phyloP scores from a whole-genome alignment of 2,888 invertebrate genomes.

The Lasioglossum villosulum region DNA sequence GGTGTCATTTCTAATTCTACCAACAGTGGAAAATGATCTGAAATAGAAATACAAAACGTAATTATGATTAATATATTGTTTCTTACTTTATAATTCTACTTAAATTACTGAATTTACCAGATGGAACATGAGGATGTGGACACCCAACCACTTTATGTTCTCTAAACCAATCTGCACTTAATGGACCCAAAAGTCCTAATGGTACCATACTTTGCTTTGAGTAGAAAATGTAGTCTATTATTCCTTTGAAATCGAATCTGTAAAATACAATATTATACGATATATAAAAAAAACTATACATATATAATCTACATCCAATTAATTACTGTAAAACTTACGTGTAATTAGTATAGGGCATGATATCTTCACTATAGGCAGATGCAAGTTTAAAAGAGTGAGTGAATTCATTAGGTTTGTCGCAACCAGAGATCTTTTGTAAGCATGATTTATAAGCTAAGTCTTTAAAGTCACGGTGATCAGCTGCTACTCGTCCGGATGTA shows the following conservation, averaged over 20 bases:
- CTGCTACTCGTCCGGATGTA: conserved; percentile 94
- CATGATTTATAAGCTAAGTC: conserved; percentile 96
- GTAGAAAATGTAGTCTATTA: conserved; percentile 99
- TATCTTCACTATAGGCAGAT: conserved; percentile 97
- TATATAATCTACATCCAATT: background rate
- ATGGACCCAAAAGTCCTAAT: conserved; percentile 96
- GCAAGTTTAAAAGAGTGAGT: conserved; percentile 98
- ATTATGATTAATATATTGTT: background rate
- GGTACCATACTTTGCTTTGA: conserved; percentile 98
- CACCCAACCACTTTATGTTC: conserved; percentile 99
- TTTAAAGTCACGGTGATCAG: conserved; percentile 98
- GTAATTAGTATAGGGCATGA: conserved; percentile 99
- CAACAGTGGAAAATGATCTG: conserved; percentile 96
- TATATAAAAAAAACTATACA: background rate
- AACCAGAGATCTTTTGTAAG: conserved; percentile 94
- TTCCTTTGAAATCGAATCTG: conserved; percentile 99
- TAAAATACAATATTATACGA: conserved; percentile 76
- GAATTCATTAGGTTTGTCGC: conserved; percentile 94
- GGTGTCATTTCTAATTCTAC: conserved; percentile 96
- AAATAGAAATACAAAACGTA: conserved; percentile 68
- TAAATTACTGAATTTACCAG: conserved; percentile 86
- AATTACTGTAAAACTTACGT: conserved; percentile 89
- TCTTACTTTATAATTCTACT: background rate
- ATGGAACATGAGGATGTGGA: conserved; percentile 98
- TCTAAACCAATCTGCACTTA: conserved; percentile 96